Percentiles rank a stretch among this genome's conserved stretches.
phyloP scores from a whole-genome alignment of 2,113 vertebrate species.

The Irena cyanogastra region DNA sequence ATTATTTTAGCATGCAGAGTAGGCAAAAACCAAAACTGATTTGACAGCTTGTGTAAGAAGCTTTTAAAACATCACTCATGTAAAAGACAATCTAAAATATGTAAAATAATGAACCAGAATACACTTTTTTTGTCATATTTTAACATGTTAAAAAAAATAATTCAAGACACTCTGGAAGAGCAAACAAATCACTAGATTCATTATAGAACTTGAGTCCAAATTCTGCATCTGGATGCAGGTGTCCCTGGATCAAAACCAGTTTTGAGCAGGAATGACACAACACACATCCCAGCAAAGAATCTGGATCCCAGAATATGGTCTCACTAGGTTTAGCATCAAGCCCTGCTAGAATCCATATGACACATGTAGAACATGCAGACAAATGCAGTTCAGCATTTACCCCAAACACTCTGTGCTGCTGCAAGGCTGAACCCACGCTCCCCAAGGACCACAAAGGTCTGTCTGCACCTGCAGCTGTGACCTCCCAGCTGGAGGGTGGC shows the following conservation, averaged over 20 bases:
- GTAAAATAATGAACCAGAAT: slow-evolving; percentile 28
- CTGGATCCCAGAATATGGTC: neutral
- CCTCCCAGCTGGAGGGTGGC: neutral
- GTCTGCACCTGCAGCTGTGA: neutral
- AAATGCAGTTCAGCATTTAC: neutral
- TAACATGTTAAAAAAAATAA: slow-evolving; percentile 3
- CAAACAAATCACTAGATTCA: slow-evolving; percentile 25
- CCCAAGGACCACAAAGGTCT: neutral
- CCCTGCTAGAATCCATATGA: slow-evolving; percentile 8
- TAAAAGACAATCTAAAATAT: slow-evolving; percentile 41
- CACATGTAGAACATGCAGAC: neutral
- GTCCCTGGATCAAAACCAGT: neutral
- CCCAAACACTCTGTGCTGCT: neutral
- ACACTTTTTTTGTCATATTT: neutral
- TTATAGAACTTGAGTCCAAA: neutral
- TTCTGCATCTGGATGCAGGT: slow-evolving; percentile 5
- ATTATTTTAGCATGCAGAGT: slow-evolving; percentile 31
- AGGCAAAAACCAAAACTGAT: slow-evolving; percentile 47
- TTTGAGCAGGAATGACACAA: slow-evolving; percentile 28
- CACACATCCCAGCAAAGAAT: slow-evolving; percentile 22
- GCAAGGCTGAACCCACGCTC: neutral
- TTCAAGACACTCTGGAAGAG: slow-evolving; percentile 4
- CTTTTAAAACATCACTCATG: slow-evolving; percentile 54
- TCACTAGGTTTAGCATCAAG: slow-evolving; percentile 31
- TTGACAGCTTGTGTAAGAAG: slow-evolving; percentile 40